These are phyloP conservation scores for Zaprionus africanus DNA, from an alignment of 1,140 invertebrate genomes.

Conservation along the genomic window DNA sequence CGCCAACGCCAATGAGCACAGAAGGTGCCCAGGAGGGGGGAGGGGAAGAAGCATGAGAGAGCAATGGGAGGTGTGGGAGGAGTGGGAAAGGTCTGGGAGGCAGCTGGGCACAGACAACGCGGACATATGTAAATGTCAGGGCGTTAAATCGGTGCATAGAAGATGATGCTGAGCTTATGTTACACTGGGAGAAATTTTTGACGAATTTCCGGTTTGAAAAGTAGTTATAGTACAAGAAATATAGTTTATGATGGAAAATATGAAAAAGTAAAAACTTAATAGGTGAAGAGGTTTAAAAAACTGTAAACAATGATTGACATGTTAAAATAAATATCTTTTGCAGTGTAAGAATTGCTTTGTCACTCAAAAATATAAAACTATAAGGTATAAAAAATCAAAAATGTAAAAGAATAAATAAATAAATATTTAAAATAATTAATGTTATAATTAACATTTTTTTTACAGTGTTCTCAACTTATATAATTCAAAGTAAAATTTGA, in stretches of 20 bases:
- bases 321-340: too few species aligned
- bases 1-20: slow-evolving; percentile 75
- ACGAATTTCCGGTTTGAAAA: not conserved
- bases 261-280: not conserved
- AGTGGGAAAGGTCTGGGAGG: slow-evolving; percentile 17
- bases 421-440: too few species aligned
- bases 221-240: not conserved
- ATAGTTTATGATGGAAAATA: not conserved
- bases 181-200: slow-evolving; percentile 15
- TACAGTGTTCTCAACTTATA: too few species aligned
- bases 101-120: slow-evolving; percentile 20
- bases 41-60: not conserved
- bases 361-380: too few species aligned
- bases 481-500: too few species aligned
- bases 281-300: not conserved
- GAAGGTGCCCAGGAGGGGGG: slow-evolving; percentile 7
- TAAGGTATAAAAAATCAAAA: too few species aligned
- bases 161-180: slow-evolving; percentile 22
- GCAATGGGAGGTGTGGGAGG: not conserved
- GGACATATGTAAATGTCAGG: slow-evolving; percentile 81
- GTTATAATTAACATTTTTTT: too few species aligned
- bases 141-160: slow-evolving; percentile 82
- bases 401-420: too few species aligned
- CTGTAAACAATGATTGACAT: not conserved
- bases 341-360: too few species aligned